Conservation (phyloP, 2,888 invertebrate genomes). For the Drosophila macrospina region DNA sequence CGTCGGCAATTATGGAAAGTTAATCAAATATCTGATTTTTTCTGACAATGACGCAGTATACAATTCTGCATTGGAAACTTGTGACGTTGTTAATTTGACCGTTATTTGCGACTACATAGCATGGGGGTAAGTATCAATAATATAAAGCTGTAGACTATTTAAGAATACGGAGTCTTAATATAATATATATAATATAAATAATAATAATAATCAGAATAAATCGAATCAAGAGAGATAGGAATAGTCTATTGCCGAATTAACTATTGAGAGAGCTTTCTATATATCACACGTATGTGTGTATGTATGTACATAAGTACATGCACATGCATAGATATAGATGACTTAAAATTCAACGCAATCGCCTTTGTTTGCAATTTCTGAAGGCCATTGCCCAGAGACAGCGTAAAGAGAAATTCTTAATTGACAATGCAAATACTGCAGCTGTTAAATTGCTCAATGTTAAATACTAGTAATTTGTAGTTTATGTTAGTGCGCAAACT, state of each 20-base stretch:
- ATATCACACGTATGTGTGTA: background rate
- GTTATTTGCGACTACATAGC: background rate
- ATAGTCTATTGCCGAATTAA: too few relatives aligned
- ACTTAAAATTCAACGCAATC: conserved; percentile 31
- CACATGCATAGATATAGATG: conserved; percentile 1
- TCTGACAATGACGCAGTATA: conserved; percentile 29
- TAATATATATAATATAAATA: background rate
- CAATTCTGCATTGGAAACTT: background rate
- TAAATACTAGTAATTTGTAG: background rate
- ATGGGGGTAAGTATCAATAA: background rate
- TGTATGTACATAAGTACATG: conserved; percentile 4
- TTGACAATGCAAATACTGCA: conserved; percentile 3
- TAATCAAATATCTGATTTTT: conserved; percentile 15
- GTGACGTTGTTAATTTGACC: too few relatives aligned
- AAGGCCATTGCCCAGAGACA: conserved; percentile 34
- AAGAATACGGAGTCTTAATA: background rate
- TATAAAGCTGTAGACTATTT: background rate
- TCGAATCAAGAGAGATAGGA: too few relatives aligned
- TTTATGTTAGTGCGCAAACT: background rate
- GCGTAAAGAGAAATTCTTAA: conserved; percentile 4
- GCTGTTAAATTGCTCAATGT: background rate
- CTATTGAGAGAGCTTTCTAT: conserved; percentile 1
- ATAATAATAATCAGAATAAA: background rate
- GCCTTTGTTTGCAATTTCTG: conserved; percentile 48
- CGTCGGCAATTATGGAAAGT: conserved; percentile 8